Conservation (phyloP, 2,888 invertebrate genomes). For the Caenorhabditis uteleia region DNA sequence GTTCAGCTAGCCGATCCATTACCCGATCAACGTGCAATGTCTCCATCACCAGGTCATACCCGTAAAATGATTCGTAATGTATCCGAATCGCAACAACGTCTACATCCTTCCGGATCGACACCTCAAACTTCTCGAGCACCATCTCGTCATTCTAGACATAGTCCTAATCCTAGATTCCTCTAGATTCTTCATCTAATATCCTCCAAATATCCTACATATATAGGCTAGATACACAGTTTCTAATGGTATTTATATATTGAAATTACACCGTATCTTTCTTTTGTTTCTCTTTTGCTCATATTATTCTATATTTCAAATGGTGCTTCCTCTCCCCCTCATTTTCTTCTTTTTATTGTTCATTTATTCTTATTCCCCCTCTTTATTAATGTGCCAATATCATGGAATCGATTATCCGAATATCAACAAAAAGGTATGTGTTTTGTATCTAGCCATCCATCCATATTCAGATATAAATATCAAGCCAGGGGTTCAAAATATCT, state of each 20-base stretch:
- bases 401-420: no score
- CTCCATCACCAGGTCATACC: conserved; percentile 59
- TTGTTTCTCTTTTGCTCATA: no score
- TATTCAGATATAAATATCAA: conserved; percentile 14
- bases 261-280: no score
- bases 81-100: conserved; percentile 43
- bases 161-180: conserved; percentile 46
- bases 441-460: neutral
- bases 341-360: neutral
- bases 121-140: conserved; percentile 40
- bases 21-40: conserved; percentile 48
- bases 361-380: neutral
- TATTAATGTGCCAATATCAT: neutral
- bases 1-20: conserved; percentile 48
- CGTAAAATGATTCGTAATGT: conserved; percentile 56
- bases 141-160: conserved; percentile 39
- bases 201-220: no score
- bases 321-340: no score
- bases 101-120: conserved; percentile 25
- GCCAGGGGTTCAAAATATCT: conserved; percentile 13
- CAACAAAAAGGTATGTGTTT: neutral
- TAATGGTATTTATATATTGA: no score
- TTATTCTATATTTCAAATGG: no score
- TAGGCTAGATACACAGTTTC: no score
- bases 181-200: conserved; percentile 7